Base-by-base conservation (phyloP, 2,113 vertebrate species). In the Lonchura striata region DNA sequence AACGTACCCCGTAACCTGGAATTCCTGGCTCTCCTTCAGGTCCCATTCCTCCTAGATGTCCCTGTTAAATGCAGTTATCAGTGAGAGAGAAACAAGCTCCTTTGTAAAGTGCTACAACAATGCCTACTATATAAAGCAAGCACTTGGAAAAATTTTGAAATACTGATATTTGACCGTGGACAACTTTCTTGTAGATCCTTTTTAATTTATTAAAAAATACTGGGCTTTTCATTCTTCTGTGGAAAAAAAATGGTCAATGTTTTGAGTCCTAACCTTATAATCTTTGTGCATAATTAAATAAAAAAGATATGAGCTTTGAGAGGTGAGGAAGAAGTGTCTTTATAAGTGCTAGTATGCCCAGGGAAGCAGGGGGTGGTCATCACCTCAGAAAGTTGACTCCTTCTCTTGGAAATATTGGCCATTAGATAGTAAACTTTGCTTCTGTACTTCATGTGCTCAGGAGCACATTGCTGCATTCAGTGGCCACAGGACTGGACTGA, bases 11-110 rank as follows among this genome's bases (percentile, higher is more conserved):
- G 80, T 99, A 99, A 96, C 99, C 99, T 92, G 97, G 95, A 93
- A 99, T 98, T 98, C 99, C 99, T 30, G 97, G 92, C 78, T 99
- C 98, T 90, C 99, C 99, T 88, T 98, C 96, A 65, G 97, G 95
- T 70, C 99, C 99, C 98, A 99, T 98, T 93, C 93, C 94, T 97
- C 99, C 99, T 78, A 96, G 96, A 50, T 74, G 97, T 92, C 99
- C 99, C 99, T 99, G 95, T 88, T 96, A 97, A 92, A 95, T 68
- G 97, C 53, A 95, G 85, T 83, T 96, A 97, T 94, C 81, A 92
- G 70, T 69, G 41, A 95, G 6, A 94, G 53, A 92, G 82, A 96
- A 93, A 96, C 31, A 2, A 96, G 11, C 31, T 71, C 39, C 82
- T 49, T 81, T 61, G 60, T 86, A 78, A 91, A 91, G 61, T 14